Conservation (phyloP, 2,797 vertebrate species). For the Rhynchonycteris naso region DNA sequence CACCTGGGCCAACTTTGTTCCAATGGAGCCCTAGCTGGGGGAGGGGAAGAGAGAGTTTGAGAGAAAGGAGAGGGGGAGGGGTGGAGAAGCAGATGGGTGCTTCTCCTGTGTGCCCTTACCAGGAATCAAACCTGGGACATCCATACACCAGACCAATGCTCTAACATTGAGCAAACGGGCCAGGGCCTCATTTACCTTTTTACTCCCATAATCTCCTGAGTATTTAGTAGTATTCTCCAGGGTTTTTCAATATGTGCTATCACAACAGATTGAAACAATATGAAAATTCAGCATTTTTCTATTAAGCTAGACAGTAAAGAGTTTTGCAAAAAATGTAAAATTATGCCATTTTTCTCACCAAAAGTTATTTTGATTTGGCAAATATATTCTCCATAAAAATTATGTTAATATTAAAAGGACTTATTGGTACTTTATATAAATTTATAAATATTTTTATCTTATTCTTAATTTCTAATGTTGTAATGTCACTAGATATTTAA, state of each 20-base stretch:
- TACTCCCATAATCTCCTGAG: not conserved
- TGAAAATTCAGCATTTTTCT: constrained; percentile 34
- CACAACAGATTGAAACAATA: constrained; percentile 15
- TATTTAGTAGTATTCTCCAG: not conserved
- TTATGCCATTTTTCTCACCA: not conserved
- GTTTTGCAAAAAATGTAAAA: not conserved
- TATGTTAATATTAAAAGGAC: not conserved
- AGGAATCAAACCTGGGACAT: too few species aligned
- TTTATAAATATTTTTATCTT: not conserved
- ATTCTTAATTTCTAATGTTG: not conserved
- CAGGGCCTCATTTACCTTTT: not conserved
- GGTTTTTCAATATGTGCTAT: not conserved
- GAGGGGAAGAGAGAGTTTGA: too few species aligned
- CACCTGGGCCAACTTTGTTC: too few species aligned
- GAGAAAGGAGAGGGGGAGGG: too few species aligned
- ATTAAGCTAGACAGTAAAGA: not conserved
- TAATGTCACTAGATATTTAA: not conserved
- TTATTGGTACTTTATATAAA: not conserved
- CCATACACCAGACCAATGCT: too few species aligned
- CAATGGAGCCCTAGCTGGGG: too few species aligned
- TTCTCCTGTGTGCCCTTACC: too few species aligned
- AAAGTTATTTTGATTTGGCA: constrained; percentile 24
- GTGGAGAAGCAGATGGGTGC: too few species aligned
- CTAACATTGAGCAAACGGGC: too few species aligned
- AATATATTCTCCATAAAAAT: constrained; percentile 36